phyloP scores from a whole-genome alignment of 2,797 vertebrate genomes.

The Xerus rutilus region DNA sequence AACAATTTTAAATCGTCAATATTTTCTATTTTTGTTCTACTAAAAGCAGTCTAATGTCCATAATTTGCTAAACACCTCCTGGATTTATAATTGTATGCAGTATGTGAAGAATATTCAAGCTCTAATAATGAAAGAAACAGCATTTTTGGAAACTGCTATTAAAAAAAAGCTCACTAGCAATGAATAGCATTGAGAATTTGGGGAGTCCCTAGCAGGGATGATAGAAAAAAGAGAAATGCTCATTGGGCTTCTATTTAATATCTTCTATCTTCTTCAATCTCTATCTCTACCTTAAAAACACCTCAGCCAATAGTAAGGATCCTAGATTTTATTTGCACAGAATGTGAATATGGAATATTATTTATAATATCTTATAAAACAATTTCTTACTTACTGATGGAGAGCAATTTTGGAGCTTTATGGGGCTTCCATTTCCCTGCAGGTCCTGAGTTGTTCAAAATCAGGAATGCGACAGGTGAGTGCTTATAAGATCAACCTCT shows the following conservation, averaged over 20 bases:
- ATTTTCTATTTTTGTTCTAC: conserved; percentile 39
- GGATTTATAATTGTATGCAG: not conserved
- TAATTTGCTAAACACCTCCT: not conserved
- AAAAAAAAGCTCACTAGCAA: not conserved
- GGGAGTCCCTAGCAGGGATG: not conserved
- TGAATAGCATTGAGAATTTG: not conserved
- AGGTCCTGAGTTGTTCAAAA: not conserved
- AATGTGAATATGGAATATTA: not conserved
- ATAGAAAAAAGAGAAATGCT: not conserved
- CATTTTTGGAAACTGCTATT: not conserved
- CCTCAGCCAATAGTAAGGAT: not conserved
- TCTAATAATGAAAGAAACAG: not conserved
- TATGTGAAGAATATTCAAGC: not conserved
- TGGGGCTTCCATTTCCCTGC: not conserved
- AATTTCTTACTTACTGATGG: not conserved
- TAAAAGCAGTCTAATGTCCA: conserved; percentile 9
- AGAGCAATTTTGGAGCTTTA: not conserved
- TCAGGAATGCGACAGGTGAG: not conserved
- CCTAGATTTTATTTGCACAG: not conserved
- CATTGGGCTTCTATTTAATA: conserved; percentile 32
- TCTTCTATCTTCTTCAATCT: not conserved
- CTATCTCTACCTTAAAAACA: conserved; percentile 12
- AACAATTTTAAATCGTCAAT: conserved; percentile 28
- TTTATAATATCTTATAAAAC: not conserved
- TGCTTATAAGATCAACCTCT: not conserved